Evolutionary conservation across 2,888 invertebrate genomes (phyloP), one percentile per base, ranked within the genome.

Genomic region (Bellardia bayeri): DNA sequence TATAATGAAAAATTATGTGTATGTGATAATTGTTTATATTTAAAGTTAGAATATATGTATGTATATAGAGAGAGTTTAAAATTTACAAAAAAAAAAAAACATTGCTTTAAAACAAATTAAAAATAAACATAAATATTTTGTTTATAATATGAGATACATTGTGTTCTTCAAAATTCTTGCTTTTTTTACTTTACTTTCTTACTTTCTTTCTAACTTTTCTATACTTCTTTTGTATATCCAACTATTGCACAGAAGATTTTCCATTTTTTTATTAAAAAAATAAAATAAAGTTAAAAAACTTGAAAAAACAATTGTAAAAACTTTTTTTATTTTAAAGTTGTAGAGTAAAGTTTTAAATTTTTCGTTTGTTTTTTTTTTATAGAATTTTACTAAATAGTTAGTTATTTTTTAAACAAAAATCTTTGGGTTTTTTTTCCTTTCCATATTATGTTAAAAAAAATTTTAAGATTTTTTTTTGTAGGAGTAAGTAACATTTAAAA

Each of bases 161-260:
- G 71, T 68, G 69, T 80, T 71, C 71, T 84, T 72, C 9, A 45
- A 11, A 7, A 9, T 45, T 11, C 40, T 56, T 82, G 45, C 81
- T 71, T 45, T 56, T 64, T 66, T 63, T 64, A 69, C 74, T 83
- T 82, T 75, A 23, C 56, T 63, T 69, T 23, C 23, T 23, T 23
- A 23, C n/a, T 58, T 58, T 63, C 58, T 40, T 82, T 69, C 30
- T 63, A 23, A 23, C 23, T 23, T 23, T 23, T 23, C 23, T 23
- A 23, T 23, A 23, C 23, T 23, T 23, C 23, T 66, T 81, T 85
- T 85, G 88, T 86, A 85, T 88, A 87, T 84, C 23, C 86, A 88
- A 88, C 89, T 90, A 90, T 90, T 90, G 90, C 90, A 90, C 90
- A 90, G 89, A 89, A 89, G 84, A 87, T 89, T 89, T 82, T 84